These are phyloP conservation scores for Lindbergichthys nudifrons DNA, from an alignment of 2,797 vertebrate species.

Conservation along the genomic window DNA sequence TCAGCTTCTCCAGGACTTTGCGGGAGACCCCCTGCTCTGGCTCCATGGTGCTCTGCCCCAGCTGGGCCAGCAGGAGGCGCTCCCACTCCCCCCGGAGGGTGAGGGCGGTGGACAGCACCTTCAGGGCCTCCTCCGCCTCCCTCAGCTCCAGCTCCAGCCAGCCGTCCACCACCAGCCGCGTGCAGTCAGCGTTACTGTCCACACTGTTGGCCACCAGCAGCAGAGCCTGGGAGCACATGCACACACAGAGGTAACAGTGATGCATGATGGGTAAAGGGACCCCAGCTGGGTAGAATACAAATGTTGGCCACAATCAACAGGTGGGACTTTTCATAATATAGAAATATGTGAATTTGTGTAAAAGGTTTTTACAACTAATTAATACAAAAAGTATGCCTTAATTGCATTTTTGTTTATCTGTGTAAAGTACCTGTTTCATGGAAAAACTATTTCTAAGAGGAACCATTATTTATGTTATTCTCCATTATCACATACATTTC, in stretches of 20 bases:
- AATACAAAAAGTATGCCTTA: neutral
- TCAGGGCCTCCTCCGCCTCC: constrained; percentile 73
- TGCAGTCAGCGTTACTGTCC: constrained; percentile 90
- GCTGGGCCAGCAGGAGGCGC: constrained; percentile 82
- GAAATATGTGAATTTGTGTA: neutral
- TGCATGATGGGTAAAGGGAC: neutral
- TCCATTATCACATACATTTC: neutral
- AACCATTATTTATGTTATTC: neutral
- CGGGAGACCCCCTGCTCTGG: constrained; percentile 12
- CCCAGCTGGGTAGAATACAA: neutral
- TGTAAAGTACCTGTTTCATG: neutral
- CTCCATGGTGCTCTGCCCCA: constrained; percentile 64
- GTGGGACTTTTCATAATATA: neutral
- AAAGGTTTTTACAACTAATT: neutral
- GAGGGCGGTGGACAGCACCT: constrained; percentile 76
- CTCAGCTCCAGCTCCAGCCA: constrained; percentile 90
- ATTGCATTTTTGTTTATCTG: neutral
- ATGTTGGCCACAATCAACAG: neutral
- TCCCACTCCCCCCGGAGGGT: constrained; percentile 87
- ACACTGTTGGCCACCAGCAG: constrained; percentile 88
- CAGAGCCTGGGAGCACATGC: constrained; percentile 80
- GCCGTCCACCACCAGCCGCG: constrained; percentile 89
- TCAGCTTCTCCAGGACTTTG: constrained; percentile 77
- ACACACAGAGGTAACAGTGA: neutral
- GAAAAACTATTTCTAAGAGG: neutral